A percentile compares a stretch with the other conserved stretches of the same genome.
Evolutionary conservation across 2,797 vertebrate species (phyloP).

Genomic region (Coccyzus lansbergi): DNA sequence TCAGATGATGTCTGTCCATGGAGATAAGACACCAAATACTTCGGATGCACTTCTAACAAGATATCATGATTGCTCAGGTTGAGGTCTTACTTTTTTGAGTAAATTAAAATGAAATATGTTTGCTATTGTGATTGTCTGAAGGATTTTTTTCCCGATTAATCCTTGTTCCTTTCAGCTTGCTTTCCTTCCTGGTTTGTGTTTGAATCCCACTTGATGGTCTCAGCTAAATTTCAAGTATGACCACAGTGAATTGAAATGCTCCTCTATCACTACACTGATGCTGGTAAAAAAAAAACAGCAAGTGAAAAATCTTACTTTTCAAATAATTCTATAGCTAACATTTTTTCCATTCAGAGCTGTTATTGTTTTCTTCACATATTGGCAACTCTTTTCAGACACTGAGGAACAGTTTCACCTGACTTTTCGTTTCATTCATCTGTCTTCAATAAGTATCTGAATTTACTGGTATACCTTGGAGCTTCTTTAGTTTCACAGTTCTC

Average conservation of each 20-base stretch:
- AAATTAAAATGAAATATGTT: neutral
- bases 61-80: neutral
- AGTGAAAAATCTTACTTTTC: neutral
- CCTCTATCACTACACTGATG: neutral
- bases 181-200: neutral
- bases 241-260: neutral
- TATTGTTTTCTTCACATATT: neutral
- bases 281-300: neutral
- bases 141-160: neutral
- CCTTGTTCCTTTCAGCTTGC: neutral
- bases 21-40: neutral
- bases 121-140: neutral
- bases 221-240: neutral
- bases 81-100: neutral
- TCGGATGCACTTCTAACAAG: neutral
- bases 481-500: neutral
- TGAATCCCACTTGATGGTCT: neutral
- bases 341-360: neutral
- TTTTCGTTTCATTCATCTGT: neutral
- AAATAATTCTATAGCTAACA: neutral
- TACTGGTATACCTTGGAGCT: neutral
- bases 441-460: too few species aligned
- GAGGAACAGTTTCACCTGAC: neutral
- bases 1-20: neutral
- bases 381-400: neutral